Base-by-base conservation (phyloP, 2,113 vertebrate genomes). In the Malurus alboscapulatus region DNA sequence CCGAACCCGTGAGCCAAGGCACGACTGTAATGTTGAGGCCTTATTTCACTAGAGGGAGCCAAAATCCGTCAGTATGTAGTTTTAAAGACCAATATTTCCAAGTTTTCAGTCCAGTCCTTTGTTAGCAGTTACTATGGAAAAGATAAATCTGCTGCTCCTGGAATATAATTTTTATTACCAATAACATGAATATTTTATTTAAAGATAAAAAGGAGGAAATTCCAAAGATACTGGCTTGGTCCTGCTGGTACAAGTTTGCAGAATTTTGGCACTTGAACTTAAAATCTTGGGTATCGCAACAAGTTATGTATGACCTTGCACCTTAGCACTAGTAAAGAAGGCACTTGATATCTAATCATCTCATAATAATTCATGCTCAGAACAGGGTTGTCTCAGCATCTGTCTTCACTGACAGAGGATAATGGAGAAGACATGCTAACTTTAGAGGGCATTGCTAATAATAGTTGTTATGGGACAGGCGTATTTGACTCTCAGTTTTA, bases 11-110 rank as follows among this genome's bases (percentile, higher is more conserved):
- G 0, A 42, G 16, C 6, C 17, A 53, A 53, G 0, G 4, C 1
- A 0, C 19, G 8, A 13, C 26, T 11, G 26, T 19, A 34, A 20
- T 32, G 7, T 17, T 45, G 12, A 57, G 3, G 11, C 5, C 9
- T 69, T 95, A 94, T 32, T 92, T 92, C 97, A 96, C 96, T 91
- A 97, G 97, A 95, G 96, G 97, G 97, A 97, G 87, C 95, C 92
- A 96, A 79, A 97, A 87, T 48, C 77, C 84, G 30, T 44, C 57
- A 34, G 12, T 26, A 55, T 16, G 25, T 24, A 40, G 18, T 29
- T 67, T 5, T 15, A 72, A 22, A 2, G 11, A 6, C 3, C 3
- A 12, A 10, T 3, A 25, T 36, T 44, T 48, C 13, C 2, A 48
- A 68, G 53, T 68, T 73, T 62, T 76, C 38, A 24, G 12, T 30